Evolutionary conservation across 1,140 invertebrate species (phyloP).

Genomic region (Argopecten irradians): DNA sequence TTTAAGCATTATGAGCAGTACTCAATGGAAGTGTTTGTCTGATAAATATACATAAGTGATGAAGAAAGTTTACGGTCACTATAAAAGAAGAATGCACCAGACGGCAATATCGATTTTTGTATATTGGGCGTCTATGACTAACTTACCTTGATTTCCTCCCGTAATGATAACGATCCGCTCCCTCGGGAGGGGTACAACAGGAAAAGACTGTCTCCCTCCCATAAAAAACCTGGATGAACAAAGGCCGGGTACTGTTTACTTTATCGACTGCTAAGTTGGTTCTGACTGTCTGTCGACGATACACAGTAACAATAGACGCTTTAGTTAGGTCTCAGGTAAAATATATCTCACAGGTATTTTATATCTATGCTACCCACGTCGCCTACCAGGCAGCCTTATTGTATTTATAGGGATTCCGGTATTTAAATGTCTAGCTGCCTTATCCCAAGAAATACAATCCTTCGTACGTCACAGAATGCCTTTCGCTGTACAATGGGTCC

Average conservation of each 20-base stretch:
- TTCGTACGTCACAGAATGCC: background rate
- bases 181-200: slow-evolving; percentile 32
- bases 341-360: background rate
- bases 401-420: background rate
- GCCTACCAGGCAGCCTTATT: background rate
- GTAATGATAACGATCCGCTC: slow-evolving; percentile 47
- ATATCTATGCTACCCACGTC: background rate
- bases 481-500: background rate
- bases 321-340: background rate
- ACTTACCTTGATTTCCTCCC: slow-evolving; percentile 54
- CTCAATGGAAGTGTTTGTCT: too few species aligned
- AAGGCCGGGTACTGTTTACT: background rate
- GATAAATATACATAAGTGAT: too few species aligned
- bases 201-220: slow-evolving; percentile 45
- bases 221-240: background rate
- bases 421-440: background rate
- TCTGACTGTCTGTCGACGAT: background rate
- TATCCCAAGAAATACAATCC: background rate
- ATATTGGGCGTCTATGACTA: background rate
- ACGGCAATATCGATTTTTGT: too few species aligned
- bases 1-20: too few species aligned
- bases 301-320: background rate
- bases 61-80: too few species aligned
- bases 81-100: too few species aligned
- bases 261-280: background rate